Percentiles rank a stretch among this genome's conserved stretches.
phyloP scores from a whole-genome alignment of 2,113 vertebrate genomes.

The Spermophilus dauricus region DNA sequence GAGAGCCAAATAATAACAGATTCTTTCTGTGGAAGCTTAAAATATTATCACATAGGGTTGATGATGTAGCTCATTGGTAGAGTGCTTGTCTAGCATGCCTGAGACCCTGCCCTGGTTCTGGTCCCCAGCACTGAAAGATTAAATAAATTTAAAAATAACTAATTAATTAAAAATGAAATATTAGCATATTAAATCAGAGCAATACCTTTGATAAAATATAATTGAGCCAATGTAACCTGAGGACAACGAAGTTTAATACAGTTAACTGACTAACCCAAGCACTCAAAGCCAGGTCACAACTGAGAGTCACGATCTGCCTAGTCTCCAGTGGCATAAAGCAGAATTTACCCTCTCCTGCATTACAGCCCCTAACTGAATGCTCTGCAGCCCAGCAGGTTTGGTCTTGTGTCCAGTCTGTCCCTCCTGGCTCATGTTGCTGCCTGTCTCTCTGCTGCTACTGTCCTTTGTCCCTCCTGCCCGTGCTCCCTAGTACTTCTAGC shows the following conservation, averaged over 20 bases:
- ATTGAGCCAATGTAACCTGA: background rate
- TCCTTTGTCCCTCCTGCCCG: background rate
- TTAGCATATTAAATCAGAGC: background rate
- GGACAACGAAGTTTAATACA: background rate
- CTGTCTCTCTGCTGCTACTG: rapidly evolving
- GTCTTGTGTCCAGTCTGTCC: background rate
- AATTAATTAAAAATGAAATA: background rate
- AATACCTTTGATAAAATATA: background rate
- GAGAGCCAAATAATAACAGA: background rate
- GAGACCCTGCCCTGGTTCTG: background rate
- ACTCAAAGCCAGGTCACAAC: background rate
- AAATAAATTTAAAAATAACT: background rate
- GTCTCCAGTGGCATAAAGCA: background rate
- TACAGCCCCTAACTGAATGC: rapidly evolving
- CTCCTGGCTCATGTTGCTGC: background rate
- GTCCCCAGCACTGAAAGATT: background rate
- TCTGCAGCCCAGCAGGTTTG: background rate
- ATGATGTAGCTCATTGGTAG: background rate
- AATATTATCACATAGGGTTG: background rate
- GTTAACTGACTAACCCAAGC: background rate
- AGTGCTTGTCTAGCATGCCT: background rate
- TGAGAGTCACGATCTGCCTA: background rate
- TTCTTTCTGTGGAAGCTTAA: background rate
- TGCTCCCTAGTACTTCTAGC: background rate
- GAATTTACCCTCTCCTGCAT: background rate